Percentiles rank a stretch among this genome's conserved stretches.
Evolutionary conservation across 2,888 invertebrate genomes (phyloP).

Genomic region (Timandra comae): DNA sequence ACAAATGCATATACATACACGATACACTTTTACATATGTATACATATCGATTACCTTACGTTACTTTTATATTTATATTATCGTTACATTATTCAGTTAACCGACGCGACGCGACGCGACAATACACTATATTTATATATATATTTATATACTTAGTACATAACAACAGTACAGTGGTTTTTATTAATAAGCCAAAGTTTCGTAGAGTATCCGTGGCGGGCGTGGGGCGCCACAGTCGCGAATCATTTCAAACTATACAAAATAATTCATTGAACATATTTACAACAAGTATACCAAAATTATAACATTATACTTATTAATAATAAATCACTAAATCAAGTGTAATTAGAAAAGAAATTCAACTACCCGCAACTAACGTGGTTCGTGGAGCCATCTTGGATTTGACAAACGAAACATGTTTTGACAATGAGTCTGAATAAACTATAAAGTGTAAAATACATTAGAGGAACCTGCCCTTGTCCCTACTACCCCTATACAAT

Average conservation of each 20-base stretch:
- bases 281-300: conserved; percentile 14
- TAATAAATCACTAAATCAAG: conserved; percentile 4
- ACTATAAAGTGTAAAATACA: no score
- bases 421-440: no score
- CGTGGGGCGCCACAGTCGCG: conserved; percentile 5
- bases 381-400: no score
- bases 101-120: no score
- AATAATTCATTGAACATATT: conserved; percentile 14
- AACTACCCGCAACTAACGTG: no score
- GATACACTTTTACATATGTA: conserved; percentile 69
- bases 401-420: no score
- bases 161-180: conserved; percentile 38
- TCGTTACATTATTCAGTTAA: conserved; percentile 6
- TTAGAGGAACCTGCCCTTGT: no score
- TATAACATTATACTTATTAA: conserved; percentile 7
- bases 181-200: conserved; percentile 17
- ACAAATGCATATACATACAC: conserved; percentile 74
- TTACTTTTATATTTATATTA: no score
- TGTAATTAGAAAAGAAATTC: no score
- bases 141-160: conserved; percentile 16
- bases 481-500: no score
- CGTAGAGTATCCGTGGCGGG: conserved; percentile 9
- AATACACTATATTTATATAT: no score
- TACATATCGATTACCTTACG: no score
- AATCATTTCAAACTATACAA: conserved; percentile 14